phyloP scores from a whole-genome alignment of 2,113 vertebrate genomes.

The Oncorhynchus masou region DNA sequence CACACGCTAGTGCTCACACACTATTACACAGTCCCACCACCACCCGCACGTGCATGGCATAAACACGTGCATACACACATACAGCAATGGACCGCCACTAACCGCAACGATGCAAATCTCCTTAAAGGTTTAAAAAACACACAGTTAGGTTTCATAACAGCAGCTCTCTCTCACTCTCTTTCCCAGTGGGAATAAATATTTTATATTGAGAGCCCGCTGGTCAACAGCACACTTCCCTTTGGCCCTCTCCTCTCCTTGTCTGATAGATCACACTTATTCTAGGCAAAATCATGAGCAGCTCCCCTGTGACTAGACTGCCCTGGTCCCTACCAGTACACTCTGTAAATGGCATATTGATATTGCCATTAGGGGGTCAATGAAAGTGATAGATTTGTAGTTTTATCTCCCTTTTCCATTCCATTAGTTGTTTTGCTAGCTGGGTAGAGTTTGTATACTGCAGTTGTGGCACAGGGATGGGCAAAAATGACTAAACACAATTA shows the following conservation, averaged over 20 bases:
- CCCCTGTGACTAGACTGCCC: background rate
- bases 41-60: conserved; percentile 44
- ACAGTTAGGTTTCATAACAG: conserved; percentile 62
- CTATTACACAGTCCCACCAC: conserved; percentile 1
- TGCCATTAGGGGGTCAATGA: conserved; percentile 6
- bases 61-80: conserved; percentile 37
- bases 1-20: background rate
- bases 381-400: conserved; percentile 2
- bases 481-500: too few species aligned
- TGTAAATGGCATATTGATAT: conserved; percentile 19
- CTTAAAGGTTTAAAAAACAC: conserved; percentile 71
- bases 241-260: background rate
- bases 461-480: too few species aligned
- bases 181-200: conserved; percentile 39
- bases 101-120: conserved; percentile 56
- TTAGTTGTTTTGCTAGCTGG: background rate
- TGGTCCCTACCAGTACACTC: conserved; percentile 2
- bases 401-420: background rate
- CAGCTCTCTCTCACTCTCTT: conserved; percentile 12
- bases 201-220: background rate
- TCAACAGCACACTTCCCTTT: background rate
- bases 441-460: too few species aligned
- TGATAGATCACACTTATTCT: background rate
- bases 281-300: background rate
- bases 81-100: conserved; percentile 38